A percentile compares a stretch with the other conserved stretches of the same genome.
phyloP scores from a whole-genome alignment of 2,113 vertebrate genomes.

The Zosterops borbonicus region DNA sequence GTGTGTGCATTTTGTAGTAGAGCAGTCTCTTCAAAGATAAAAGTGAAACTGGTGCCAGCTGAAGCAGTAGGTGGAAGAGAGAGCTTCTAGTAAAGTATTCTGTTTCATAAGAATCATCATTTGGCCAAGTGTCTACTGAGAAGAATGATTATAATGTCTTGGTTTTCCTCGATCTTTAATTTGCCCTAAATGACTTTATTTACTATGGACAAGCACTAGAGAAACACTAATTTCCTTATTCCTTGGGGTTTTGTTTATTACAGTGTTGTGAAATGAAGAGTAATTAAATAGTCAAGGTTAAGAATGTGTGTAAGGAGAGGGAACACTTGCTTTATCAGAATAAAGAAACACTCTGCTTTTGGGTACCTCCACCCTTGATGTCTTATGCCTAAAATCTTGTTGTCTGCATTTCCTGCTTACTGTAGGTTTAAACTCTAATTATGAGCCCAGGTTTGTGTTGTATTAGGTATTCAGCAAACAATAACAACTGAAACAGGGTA shows the following conservation, averaged over 20 bases:
- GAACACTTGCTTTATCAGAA: not conserved
- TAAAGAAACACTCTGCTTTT: not conserved
- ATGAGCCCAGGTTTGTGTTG: not conserved
- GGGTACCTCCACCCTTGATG: not conserved
- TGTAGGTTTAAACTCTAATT: not conserved
- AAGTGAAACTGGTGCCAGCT: not conserved
- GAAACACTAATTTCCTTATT: not conserved
- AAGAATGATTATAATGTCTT: not conserved
- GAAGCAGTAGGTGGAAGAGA: not conserved
- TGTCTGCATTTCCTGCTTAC: not conserved
- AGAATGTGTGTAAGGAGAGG: not conserved
- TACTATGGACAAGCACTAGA: not conserved
- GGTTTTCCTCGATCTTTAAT: not conserved
- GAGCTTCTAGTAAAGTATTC: not conserved
- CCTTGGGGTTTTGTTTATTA: not conserved
- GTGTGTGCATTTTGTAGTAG: not conserved
- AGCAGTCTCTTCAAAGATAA: not conserved
- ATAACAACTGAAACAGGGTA: not conserved
- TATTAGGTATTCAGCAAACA: not conserved
- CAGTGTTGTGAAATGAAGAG: not conserved
- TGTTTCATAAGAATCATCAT: not conserved
- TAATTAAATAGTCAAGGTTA: not conserved
- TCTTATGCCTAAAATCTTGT: not conserved
- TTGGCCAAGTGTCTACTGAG: not conserved
- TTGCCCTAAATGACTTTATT: not conserved